Evolutionary conservation across 2,113 vertebrate species (phyloP), one percentile per base, ranked within the genome.

Genomic region (Halcyon malimbica): DNA sequence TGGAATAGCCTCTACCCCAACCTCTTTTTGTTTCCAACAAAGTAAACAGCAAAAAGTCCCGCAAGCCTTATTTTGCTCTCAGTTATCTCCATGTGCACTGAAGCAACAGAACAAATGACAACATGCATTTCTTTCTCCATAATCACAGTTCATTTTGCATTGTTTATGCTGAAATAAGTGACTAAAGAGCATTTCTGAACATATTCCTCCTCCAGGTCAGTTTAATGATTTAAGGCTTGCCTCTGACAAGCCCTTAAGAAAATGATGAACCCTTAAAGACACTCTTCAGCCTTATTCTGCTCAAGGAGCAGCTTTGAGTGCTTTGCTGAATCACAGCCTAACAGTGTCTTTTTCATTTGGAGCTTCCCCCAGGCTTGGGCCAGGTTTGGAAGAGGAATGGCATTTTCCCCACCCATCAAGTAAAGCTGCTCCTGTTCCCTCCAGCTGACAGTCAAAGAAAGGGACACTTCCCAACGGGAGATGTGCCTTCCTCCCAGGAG

Each of bases 401-500:
- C 16, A 11, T 76, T 35, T 77, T 31, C 11, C 33, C 24, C 44
- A 48, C 29, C 9, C 8, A 3, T 11, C 31, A 28, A 28, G 63
- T 21, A 57, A 69, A 82, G 31, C 24, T 6, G 3, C 5, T 37
- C 11, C 24, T 13, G 8, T 31, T 69, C 35, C 69, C 26, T 78
- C 31, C 44, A 54, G 28, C 19, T 53, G 60, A 31, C 20, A 31
- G 50, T 18, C 26, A 54, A 65, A 71, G 44, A 28, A 54, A 54
- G 26, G 73, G 46, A 42, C 5, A 8, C 3, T 67, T 79, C 46
- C n/a, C 28, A 39, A 28, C 0, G 3, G 37, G 44, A 25, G 37
- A 31, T 1, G 8, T 70, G 54, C 48, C 13, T 80, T 60, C 29
- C 24, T 26, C 46, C 24, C 1, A 0, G 21, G 41, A 1, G 1